Base-by-base conservation (phyloP, 2,888 invertebrate species). In the Drosophila mulleri region DNA sequence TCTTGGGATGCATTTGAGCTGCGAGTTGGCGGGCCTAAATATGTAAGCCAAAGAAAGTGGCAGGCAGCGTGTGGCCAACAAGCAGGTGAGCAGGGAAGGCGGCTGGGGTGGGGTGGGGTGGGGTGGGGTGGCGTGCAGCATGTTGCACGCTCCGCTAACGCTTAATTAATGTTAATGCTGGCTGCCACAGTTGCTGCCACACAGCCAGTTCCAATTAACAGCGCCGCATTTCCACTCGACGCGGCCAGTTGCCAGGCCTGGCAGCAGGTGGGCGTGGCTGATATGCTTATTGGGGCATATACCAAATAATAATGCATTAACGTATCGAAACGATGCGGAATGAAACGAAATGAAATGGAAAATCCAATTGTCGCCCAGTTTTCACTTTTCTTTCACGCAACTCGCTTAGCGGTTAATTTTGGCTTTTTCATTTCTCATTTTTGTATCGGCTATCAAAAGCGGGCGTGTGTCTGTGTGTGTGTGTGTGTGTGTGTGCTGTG, bases 61-160 rank as follows among this genome's bases (percentile, higher is more conserved):
- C 76, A 39, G 58, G 52, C 60, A 67, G 50, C 44, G 20, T 37
- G 56, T 57, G 47, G 50, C 60, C 26, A 16, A 23, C 16, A 2
- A 12, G 29, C 29, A 9, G 44, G n/a, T 8, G 2, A 20, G 50
- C n/a, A n/a, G n/a, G n/a, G n/a, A n/a, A n/a, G n/a, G n/a, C n/a
- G n/a, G n/a, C n/a, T n/a, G n/a, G n/a, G n/a, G n/a, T n/a, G n/a
- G n/a, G n/a, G n/a, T n/a, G 12, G 20, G 7, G 18, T 59, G 44
- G 81, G 23, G 2, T 8, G 26, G 16, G 5, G 5, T n/a, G 12
- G 18, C 11, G 8, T 18, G 56, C 68, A 48, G 87, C 82, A 85
- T 88, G 82, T 76, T 82, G 83, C 89, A 87, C 83, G 87, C 87
- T 87, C 72, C 74, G 88, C 69, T 87, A 83, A 58, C 71, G 77